Evolutionary conservation across 2,888 invertebrate genomes (phyloP), one percentile per base, ranked within the genome.

Genomic region (Sarcophaga caerulescens): DNA sequence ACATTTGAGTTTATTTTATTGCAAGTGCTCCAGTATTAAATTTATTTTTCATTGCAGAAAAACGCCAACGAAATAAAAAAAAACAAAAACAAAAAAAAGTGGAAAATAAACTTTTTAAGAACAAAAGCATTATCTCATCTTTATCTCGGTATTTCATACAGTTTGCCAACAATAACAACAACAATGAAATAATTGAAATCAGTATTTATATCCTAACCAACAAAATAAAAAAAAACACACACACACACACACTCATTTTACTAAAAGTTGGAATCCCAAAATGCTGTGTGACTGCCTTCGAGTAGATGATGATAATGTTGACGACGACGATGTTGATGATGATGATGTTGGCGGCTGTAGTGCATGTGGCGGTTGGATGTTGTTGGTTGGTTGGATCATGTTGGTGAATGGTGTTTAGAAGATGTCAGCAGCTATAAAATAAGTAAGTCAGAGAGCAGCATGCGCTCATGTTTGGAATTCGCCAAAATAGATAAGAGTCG

Each of bases 401-500:
- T 74, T 71, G 71, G 73, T 35, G 1, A 74, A 45, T 75, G 63
- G 80, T 80, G 73, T 83, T 85, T 83, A 74, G 84, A 84, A 69
- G 83, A 85, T 86, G 86, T 81, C 86, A 84, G 84, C 86, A 84
- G 81, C 84, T 84, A 86, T 84, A 81, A 86, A 86, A 84, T 81
- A 84, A 86, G 86, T 86, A 86, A 86, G 86, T 81, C 86, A 86
- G 84, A 84, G 86, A 84, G 86, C 86, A 86, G 86, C 84, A 86
- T 84, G 86, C 78, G 86, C 86, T 78, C 86, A 86, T 86, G 86
- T 86, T 84, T 86, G 86, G 84, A 86, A 86, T 86, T 86, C 86
- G 66, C 86, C 70, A 84, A 75, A 75, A 35, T 6, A 3, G 86
- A 86, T 86, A 86, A 86, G 81, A 86, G 86, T 84, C 86, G 84